Conservation (phyloP, 1,140 invertebrate genomes). For the Hypothenemus hampei region DNA sequence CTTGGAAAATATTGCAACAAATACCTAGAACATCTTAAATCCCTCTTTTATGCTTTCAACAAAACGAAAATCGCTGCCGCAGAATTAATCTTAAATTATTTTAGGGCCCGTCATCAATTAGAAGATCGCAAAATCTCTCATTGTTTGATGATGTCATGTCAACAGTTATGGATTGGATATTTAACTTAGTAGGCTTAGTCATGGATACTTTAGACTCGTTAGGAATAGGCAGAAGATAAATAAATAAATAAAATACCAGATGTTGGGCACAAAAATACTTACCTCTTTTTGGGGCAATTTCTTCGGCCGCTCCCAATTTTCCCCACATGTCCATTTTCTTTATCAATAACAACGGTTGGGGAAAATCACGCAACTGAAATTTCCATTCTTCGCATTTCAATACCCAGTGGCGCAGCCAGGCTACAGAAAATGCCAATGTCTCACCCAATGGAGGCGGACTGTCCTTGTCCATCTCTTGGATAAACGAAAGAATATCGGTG, state of each 20-base stretch:
- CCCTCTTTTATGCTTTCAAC: neutral
- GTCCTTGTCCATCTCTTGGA: slow-evolving; percentile 63
- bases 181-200: slow-evolving; percentile 19
- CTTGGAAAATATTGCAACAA: slow-evolving; percentile 17
- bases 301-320: slow-evolving; percentile 83
- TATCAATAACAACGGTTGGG: slow-evolving; percentile 83
- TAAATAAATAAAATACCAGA: neutral
- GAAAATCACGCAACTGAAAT: slow-evolving; percentile 91
- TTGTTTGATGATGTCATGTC: slow-evolving; percentile 18
- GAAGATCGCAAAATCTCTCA: slow-evolving; percentile 19
- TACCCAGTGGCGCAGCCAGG: slow-evolving; percentile 87
- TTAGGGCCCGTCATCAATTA: neutral
- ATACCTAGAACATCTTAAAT: slow-evolving; percentile 9
- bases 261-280: slow-evolving; percentile 19
- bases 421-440: slow-evolving; percentile 80
- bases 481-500: neutral
- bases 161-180: slow-evolving; percentile 25
- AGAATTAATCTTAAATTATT: slow-evolving; percentile 5
- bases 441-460: slow-evolving; percentile 91
- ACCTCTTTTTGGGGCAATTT: slow-evolving; percentile 73
- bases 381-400: slow-evolving; percentile 79
- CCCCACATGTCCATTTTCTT: slow-evolving; percentile 84
- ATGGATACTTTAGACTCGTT: slow-evolving; percentile 22
- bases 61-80: neutral
- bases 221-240: slow-evolving; percentile 11